Conservation (phyloP, 2,888 invertebrate species). For the Plusia festucae region DNA sequence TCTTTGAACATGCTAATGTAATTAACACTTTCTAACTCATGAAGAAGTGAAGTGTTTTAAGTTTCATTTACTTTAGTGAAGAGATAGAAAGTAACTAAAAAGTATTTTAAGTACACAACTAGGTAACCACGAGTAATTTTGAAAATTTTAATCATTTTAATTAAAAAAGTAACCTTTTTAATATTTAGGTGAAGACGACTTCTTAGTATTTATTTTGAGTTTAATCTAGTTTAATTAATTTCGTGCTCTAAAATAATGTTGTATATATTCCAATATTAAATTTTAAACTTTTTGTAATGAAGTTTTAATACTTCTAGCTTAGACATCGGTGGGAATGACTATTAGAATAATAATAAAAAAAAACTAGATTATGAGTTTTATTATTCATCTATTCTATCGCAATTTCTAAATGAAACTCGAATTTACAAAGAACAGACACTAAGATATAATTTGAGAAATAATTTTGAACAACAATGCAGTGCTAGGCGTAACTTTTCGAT, state of each 20-base stretch:
- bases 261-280: not conserved
- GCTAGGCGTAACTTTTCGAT: conserved; percentile 9
- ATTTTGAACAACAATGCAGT: not conserved
- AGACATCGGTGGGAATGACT: too few relatives aligned
- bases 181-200: too few relatives aligned
- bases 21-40: not conserved
- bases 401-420: not conserved
- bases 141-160: too few relatives aligned
- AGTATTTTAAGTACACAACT: not conserved
- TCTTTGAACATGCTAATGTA: not conserved
- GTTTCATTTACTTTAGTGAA: not conserved
- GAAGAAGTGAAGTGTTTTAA: not conserved
- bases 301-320: not conserved
- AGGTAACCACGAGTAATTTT: too few relatives aligned
- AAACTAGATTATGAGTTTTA: not conserved
- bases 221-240: not conserved
- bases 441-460: not conserved
- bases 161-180: too few relatives aligned
- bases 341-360: not conserved
- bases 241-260: not conserved
- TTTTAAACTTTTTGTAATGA: not conserved
- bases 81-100: not conserved
- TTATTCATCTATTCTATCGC: not conserved
- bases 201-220: not conserved
- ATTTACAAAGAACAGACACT: not conserved